Base-by-base conservation (phyloP, 2,113 vertebrate species). In the Brachionichthys hirsutus region DNA sequence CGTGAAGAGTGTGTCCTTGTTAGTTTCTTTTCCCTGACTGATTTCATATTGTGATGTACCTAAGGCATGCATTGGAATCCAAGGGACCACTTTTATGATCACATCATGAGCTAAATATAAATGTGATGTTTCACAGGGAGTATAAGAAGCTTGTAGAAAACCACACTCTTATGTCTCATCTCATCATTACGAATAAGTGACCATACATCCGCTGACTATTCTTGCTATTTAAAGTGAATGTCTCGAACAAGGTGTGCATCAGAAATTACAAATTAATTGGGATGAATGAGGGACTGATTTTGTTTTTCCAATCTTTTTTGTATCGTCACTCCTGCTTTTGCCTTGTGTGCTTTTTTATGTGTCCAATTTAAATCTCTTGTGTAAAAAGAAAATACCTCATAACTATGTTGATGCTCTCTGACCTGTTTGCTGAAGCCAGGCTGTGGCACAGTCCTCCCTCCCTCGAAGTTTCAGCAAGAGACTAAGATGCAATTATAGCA, bases 301-400 rank as follows among this genome's bases (percentile, higher is more conserved):
- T 73, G 77, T 59, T 15, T 58, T 59, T 75, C 70, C 57, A 6
- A 52, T 18, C 65, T 24, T 60, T 48, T 62, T 62, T 58, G 73
- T 71, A 62, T 68, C 66, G 67, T 80, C 77, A 54, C 56, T 76
- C 59, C 64, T 57, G 62, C 70, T 77, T 56, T 80, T 34, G n/a
- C 59, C 60, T 85, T 85, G 64, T 80, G 66, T 85, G 70, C 61
- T 75, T 70, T 78, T 62, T 58, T 75, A 54, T 54, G 55, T 84
- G 79, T 87, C 73, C 64, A 45, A 62, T 88, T 77, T 89, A 86
- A 85, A 89, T 75, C 60, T 81, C 65, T 68, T 85, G 60, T 89
- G 75, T 88, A 80, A 86, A 89, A 84, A 87, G 83, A 78, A 92
- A 88, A 92, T 92, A 92, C 91, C 89, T 92, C 90, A 92, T 75